A percentile compares a stretch with the other conserved stretches of the same genome.
These are phyloP conservation scores for Acronicta leporina DNA, from an alignment of 2,888 invertebrate species.

Conservation along the genomic window DNA sequence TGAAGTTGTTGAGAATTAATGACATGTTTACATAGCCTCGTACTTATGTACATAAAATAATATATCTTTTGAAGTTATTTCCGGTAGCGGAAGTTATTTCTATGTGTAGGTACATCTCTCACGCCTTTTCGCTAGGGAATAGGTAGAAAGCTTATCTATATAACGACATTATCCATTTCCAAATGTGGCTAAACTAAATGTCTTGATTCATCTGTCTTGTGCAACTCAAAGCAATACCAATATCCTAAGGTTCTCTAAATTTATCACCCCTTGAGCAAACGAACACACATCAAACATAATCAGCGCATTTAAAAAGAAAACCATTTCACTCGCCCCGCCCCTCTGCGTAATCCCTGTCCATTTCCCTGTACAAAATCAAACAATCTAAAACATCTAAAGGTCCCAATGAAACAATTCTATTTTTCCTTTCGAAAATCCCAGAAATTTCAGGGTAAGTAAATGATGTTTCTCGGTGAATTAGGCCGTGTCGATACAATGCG, in stretches of 20 bases:
- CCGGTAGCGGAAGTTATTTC: too few species aligned
- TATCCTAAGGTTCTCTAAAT: not conserved
- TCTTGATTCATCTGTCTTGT: too few species aligned
- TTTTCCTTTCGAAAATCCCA: constrained; percentile 21
- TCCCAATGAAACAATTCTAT: constrained; percentile 3
- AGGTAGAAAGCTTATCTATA: too few species aligned
- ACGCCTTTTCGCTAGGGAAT: too few species aligned
- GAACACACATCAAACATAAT: constrained; percentile 9
- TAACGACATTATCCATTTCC: too few species aligned
- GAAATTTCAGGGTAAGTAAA: constrained; percentile 10
- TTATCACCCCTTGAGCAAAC: not conserved
- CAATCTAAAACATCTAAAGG: constrained; percentile 1
- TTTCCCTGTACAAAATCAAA: constrained; percentile 26
- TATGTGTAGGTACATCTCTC: too few species aligned
- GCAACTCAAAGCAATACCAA: too few species aligned
- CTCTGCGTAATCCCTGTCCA: constrained; percentile 9
- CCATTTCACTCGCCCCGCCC: not conserved
- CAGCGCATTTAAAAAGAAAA: constrained; percentile 3
- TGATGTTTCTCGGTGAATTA: constrained; percentile 24
- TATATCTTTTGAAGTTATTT: too few species aligned
- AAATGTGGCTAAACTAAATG: too few species aligned
- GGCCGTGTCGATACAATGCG: constrained; percentile 33
- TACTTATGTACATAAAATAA: too few species aligned
- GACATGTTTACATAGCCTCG: too few species aligned
- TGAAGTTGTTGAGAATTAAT: too few species aligned